Base-by-base conservation (phyloP, 2,888 invertebrate genomes). In the Drosophila percnosoma region DNA sequence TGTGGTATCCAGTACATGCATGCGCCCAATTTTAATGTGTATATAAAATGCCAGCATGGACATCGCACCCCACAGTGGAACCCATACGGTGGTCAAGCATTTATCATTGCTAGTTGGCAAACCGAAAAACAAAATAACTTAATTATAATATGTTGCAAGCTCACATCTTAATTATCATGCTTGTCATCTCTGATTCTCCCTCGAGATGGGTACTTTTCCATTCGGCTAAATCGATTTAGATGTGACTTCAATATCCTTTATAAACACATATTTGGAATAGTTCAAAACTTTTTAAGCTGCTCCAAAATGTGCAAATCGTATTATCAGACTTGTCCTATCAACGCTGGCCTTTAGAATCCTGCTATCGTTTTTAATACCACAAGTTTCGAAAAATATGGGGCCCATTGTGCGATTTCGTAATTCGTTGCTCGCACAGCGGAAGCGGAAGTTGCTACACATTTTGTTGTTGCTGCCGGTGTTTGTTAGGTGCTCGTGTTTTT, bases 391-490 rank as follows among this genome's bases (percentile, higher is more conserved):
- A 63, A 73, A 74, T 53, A 65, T 74, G 6, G 24, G 18, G 54
- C 33, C 58, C 69, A 74, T 74, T 69, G 65, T 66, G 58, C 51
- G 33, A 55, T 65, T 69, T 65, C 59, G 42, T 74, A 65, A 77
- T 78, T 76, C 45, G 65, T 45, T 76, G 71, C 52, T 45, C 29
- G 60, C 65, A 52, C 29, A 71, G 64, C 83, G 83, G 82, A 82
- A 82, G 33, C 86, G 86, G 86, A 82, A 85, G 86, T 82, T 82
- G 69, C 68, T 70, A 85, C 71, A 82, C 73, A 85, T 79, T 82
- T 67, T 76, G 62, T 36, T 64, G 29, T 51, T 73, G 70, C 42
- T 75, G 63, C 55, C 63, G 70, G n/a, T 65, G 68, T 67, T 80
- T 80, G 80, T 79, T 79, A 82, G 80, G 80, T 79, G 76, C 83